A percentile compares a stretch with the other conserved stretches of the same genome.
Conservation (phyloP, 2,888 invertebrate genomes). For the Helleia helle region DNA sequence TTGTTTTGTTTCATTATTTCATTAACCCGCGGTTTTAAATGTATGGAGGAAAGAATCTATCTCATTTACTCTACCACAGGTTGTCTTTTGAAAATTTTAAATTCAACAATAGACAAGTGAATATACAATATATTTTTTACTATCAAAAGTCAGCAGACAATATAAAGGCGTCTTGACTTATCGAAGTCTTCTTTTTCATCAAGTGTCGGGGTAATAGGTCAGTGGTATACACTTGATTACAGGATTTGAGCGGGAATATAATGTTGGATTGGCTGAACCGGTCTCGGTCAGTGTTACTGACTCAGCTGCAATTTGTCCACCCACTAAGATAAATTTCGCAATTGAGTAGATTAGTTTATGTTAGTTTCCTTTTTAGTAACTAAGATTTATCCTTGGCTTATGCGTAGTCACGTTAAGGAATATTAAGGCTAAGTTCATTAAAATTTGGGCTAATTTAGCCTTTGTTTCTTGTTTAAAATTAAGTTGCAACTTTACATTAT, state of each 20-base stretch:
- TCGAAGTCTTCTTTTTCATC: slow-evolving; percentile 4
- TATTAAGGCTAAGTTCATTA: neutral
- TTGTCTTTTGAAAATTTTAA: too few species aligned
- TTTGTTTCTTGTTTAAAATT: too few species aligned
- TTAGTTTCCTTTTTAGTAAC: slow-evolving; percentile 24
- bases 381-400: slow-evolving; percentile 3
- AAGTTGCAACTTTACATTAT: too few species aligned
- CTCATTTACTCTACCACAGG: too few species aligned
- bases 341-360: slow-evolving; percentile 25
- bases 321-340: slow-evolving; percentile 26
- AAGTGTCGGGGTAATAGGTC: slow-evolving; percentile 17
- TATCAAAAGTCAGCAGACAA: too few species aligned
- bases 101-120: too few species aligned
- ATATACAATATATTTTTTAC: too few species aligned
- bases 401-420: neutral
- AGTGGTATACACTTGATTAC: slow-evolving; percentile 18
- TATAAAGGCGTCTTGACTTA: too few species aligned
- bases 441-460: too few species aligned
- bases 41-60: too few species aligned
- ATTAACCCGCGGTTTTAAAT: too few species aligned
- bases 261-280: slow-evolving; percentile 20
- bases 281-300: slow-evolving; percentile 22
- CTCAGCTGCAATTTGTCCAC: slow-evolving; percentile 29
- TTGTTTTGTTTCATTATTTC: too few species aligned
- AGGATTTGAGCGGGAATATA: slow-evolving; percentile 21